Base-by-base conservation (phyloP, 2,888 invertebrate genomes). In the Galeruca laticollis region DNA sequence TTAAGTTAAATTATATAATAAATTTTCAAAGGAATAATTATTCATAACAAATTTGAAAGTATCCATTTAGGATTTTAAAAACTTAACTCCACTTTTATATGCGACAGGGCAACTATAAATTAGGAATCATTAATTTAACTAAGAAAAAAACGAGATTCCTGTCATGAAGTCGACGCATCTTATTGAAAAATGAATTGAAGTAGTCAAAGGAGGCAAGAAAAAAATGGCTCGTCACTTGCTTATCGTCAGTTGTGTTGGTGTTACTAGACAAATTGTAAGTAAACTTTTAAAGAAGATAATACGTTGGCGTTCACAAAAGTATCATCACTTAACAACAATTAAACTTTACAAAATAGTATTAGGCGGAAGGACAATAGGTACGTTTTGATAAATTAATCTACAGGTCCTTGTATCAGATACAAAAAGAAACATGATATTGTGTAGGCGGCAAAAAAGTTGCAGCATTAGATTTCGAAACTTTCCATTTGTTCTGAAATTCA, bases 231-330 rank as follows among this genome's bases (percentile, higher is more conserved):
- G 26, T 26, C 54, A 18, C 49, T 49, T n/a, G 11, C n/a, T 49
- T 49, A n/a, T 49, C n/a, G 31, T 54, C 54, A 31, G 13, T 54
- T 54, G 31, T n/a, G 54, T 54, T 54, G 54, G 54, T 31, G 54
- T 54, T 54, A 2, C 15, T 26, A 31, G 54, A 54, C 54, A 54
- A 54, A 54, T 54, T 54, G 31, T 54, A 11, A 54, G 13, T 15
- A 47, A 54, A 5, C 6, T 26, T 54, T 26, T 26, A 54, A n/a
- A 54, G 31, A 31, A 26, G 54, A 13, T 26, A 21, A 6, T 13
- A 47, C 54, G 54, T 54, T 54, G 54, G 54, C 31, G 54, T 26
- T 6, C 13, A 54, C 26, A 54, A n/a, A 54, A 54, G 31, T 54
- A 54, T 54, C 54, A 31, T 54, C 54, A 54, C 31, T 54, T 26